These are phyloP conservation scores for Elgonia sp. DNA, from an alignment of 2,888 invertebrate species.

Conservation along the genomic window DNA sequence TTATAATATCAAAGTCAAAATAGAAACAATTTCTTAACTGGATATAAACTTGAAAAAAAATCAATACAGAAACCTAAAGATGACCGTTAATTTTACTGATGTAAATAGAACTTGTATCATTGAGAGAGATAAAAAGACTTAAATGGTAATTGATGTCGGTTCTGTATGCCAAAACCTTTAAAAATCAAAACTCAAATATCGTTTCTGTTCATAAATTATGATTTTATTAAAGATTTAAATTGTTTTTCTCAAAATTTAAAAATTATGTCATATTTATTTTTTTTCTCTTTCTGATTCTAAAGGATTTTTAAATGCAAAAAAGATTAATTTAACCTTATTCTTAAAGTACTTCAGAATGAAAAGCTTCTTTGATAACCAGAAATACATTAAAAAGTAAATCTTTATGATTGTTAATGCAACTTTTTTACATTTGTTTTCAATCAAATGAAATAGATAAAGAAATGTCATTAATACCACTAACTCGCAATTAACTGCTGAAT, in stretches of 20 bases:
- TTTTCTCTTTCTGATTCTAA: background rate
- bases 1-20: too few relatives aligned
- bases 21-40: background rate
- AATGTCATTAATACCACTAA: slow-evolving; percentile 20
- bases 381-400: slow-evolving; percentile 31
- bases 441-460: slow-evolving; percentile 16
- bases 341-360: slow-evolving; percentile 46
- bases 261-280: background rate
- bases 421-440: slow-evolving; percentile 37
- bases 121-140: slow-evolving; percentile 73
- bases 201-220: too few relatives aligned
- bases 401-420: slow-evolving; percentile 22
- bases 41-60: background rate
- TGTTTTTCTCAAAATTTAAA: too few relatives aligned
- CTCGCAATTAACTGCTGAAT: slow-evolving; percentile 37
- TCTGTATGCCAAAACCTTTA: slow-evolving; percentile 50
- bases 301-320: background rate
- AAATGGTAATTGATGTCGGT: slow-evolving; percentile 67
- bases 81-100: slow-evolving; percentile 65
- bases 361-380: slow-evolving; percentile 26
- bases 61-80: slow-evolving; percentile 66
- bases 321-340: background rate
- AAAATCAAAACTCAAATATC: too few relatives aligned
- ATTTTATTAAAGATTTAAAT: too few relatives aligned
- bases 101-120: slow-evolving; percentile 69